Evolutionary conservation across 2,888 invertebrate species (phyloP).

Genomic region (Trissonchulus latispiculum): DNA sequence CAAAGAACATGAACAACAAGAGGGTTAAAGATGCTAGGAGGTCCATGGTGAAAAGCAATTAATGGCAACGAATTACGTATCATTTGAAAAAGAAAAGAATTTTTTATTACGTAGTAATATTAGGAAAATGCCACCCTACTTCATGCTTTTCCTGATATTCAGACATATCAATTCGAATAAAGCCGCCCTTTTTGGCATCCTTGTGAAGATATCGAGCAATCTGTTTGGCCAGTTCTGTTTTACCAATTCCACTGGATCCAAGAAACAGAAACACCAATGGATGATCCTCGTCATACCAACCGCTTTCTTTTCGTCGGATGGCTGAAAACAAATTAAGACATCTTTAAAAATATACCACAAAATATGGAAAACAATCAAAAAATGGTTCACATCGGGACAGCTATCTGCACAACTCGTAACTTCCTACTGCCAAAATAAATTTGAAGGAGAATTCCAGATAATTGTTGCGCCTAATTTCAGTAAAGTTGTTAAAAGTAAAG

Average conservation of each 20-base stretch:
- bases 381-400: too few species aligned
- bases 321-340: slow-evolving; percentile 48
- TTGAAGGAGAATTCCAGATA: too few species aligned
- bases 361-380: too few species aligned
- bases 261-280: slow-evolving; percentile 80
- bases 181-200: slow-evolving; percentile 59
- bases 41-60: too few species aligned
- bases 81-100: too few species aligned
- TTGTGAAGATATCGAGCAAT: slow-evolving; percentile 73
- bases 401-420: too few species aligned
- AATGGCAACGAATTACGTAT: too few species aligned
- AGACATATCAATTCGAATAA: slow-evolving; percentile 83
- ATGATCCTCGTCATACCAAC: slow-evolving; percentile 84
- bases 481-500: too few species aligned
- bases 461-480: too few species aligned
- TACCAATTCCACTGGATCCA: slow-evolving; percentile 87
- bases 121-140: slow-evolving; percentile 34
- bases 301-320: slow-evolving; percentile 78
- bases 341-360: background rate
- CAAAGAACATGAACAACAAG: too few species aligned
- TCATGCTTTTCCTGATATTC: slow-evolving; percentile 84
- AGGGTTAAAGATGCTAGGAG: too few species aligned
- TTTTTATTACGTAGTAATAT: background rate
- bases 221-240: slow-evolving; percentile 84
- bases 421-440: too few species aligned